These are phyloP conservation scores for Battus philenor DNA, from an alignment of 1,140 invertebrate genomes.

Conservation along the genomic window DNA sequence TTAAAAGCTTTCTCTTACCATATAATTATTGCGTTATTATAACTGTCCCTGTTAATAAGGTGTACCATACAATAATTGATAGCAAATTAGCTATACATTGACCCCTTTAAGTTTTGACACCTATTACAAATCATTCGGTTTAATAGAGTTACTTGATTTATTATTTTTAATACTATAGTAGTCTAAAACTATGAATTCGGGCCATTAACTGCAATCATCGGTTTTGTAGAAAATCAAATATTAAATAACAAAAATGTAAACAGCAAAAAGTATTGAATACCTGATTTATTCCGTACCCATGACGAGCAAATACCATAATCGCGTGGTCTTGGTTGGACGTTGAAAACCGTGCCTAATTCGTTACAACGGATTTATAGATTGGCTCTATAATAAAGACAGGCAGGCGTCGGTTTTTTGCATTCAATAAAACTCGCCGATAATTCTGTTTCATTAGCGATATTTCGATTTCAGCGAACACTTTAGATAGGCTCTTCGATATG, in stretches of 20 bases:
- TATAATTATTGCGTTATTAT: too few species aligned
- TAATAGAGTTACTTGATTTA: too few species aligned
- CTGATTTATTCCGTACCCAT: neutral
- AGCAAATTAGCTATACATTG: too few species aligned
- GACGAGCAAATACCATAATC: neutral
- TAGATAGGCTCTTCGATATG: conserved; percentile 8
- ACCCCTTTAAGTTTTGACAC: too few species aligned
- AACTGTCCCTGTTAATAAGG: too few species aligned
- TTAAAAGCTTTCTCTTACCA: too few species aligned
- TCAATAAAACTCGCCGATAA: conserved; percentile 3
- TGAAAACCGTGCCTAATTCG: conserved; percentile 8
- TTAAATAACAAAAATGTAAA: conserved; percentile 1
- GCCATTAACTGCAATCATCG: too few species aligned
- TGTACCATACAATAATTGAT: too few species aligned
- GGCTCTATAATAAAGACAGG: conserved; percentile 3
- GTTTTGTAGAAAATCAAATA: neutral
- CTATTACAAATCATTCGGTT: too few species aligned
- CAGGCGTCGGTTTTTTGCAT: conserved; percentile 1
- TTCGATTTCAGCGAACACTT: conserved; percentile 6
- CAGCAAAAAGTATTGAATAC: neutral
- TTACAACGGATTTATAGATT: conserved; percentile 5
- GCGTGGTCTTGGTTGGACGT: neutral
- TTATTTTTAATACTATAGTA: too few species aligned
- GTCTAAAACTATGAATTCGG: too few species aligned
- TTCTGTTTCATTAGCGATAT: conserved; percentile 10